Evolutionary conservation across 2,113 vertebrate genomes (phyloP).

Genomic region (Loxodonta africana): DNA sequence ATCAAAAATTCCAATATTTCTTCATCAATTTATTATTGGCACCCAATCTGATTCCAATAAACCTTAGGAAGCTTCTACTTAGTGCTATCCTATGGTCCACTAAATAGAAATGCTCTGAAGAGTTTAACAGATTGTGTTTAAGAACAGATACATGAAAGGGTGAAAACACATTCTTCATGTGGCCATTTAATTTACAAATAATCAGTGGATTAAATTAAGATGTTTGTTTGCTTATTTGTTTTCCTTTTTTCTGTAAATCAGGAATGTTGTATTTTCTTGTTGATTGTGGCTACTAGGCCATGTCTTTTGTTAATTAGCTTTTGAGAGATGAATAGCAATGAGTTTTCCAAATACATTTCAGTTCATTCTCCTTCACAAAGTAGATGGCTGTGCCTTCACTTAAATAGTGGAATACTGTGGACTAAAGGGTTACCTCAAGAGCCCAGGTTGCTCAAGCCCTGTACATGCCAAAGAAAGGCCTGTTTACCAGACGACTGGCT

Average conservation of each 20-base stretch:
- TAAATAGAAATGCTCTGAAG: background rate
- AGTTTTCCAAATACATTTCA: background rate
- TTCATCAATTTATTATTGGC: background rate
- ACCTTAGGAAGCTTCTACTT: background rate
- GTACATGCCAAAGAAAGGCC: no score
- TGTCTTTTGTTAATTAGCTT: background rate
- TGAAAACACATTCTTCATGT: background rate
- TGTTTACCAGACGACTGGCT: no score
- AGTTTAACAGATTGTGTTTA: background rate
- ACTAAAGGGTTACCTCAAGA: no score
- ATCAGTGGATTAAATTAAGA: background rate
- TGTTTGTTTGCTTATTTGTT: background rate
- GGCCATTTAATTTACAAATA: background rate
- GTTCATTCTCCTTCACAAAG: background rate
- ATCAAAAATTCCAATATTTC: background rate
- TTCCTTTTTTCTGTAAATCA: background rate
- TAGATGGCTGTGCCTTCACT: no score
- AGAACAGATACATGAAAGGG: background rate
- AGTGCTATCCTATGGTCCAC: fast-evolving
- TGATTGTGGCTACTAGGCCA: background rate
- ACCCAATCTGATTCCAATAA: background rate
- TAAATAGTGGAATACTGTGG: no score
- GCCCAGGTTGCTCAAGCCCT: no score
- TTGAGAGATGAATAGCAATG: background rate
- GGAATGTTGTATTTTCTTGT: background rate